Conservation (phyloP, 2,888 invertebrate species). For the Cistogaster globosa region DNA sequence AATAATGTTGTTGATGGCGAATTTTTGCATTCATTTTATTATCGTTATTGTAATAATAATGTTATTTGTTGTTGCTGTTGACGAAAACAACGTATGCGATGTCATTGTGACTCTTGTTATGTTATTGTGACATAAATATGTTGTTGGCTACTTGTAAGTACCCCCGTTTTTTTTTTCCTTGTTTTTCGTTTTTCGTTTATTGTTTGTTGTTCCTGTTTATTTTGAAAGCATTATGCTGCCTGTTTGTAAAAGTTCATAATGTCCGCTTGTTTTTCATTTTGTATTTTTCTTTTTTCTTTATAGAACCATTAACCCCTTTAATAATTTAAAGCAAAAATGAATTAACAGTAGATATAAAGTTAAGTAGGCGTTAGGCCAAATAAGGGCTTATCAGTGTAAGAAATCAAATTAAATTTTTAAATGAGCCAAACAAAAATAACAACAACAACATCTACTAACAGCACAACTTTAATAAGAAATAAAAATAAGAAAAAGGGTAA, state of each 20-base stretch:
- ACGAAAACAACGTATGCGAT: constrained; percentile 28
- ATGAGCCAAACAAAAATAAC: constrained; percentile 57
- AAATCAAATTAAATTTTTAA: constrained; percentile 72
- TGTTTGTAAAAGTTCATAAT: constrained; percentile 51
- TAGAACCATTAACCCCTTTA: constrained; percentile 68
- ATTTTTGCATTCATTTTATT: constrained; percentile 42
- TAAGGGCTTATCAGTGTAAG: constrained; percentile 69
- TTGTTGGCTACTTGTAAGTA: constrained; percentile 57
- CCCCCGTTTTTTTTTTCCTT: constrained; percentile 22
- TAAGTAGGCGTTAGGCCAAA: constrained; percentile 69
- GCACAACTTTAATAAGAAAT: not conserved
- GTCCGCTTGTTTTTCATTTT: constrained; percentile 15
- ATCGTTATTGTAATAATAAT: constrained; percentile 19
- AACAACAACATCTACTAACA: no score
- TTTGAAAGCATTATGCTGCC: constrained; percentile 30
- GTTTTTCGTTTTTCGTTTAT: constrained; percentile 13
- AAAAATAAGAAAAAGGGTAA: constrained; percentile 44
- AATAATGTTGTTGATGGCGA: constrained; percentile 35
- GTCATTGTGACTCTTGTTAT: constrained; percentile 43
- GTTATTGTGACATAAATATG: constrained; percentile 69
- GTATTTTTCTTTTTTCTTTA: constrained; percentile 16
- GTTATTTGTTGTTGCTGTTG: constrained; percentile 38
- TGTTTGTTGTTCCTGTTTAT: constrained; percentile 16
- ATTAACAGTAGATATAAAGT: constrained; percentile 47
- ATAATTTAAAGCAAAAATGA: constrained; percentile 44